Evolutionary conservation across 1,140 invertebrate genomes (phyloP).

Genomic region (Microplitis demolitor): DNA sequence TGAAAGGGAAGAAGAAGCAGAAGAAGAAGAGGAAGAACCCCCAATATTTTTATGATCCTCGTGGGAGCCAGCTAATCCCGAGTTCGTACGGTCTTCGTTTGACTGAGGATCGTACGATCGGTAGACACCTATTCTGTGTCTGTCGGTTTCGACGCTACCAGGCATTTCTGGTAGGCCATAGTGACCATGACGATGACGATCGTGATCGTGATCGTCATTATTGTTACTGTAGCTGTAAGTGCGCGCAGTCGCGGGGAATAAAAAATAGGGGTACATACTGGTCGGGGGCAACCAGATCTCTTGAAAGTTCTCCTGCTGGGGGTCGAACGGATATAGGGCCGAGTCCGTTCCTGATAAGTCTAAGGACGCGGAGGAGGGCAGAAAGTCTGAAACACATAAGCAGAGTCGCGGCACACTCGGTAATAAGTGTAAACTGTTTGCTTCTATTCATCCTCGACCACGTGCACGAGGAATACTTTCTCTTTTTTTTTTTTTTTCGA

Average conservation of each 20-base stretch:
- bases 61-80: constrained; percentile 26
- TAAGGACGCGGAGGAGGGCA: constrained; percentile 60
- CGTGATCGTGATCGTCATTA: constrained; percentile 33
- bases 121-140: constrained; percentile 35
- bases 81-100: constrained; percentile 34
- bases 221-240: constrained; percentile 44
- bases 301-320: constrained; percentile 60
- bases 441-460: background rate
- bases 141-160: constrained; percentile 38
- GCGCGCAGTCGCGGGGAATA: constrained; percentile 60
- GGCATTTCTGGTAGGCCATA: constrained; percentile 47
- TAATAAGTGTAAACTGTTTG: constrained; percentile 28
- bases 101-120: constrained; percentile 42
- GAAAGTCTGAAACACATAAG: constrained; percentile 66
- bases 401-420: constrained; percentile 52
- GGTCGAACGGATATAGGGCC: constrained; percentile 63
- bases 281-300: constrained; percentile 63
- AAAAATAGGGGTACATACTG: constrained; percentile 65
- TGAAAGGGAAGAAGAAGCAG: constrained; percentile 37
- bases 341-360: constrained; percentile 65
- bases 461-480: background rate
- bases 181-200: constrained; percentile 33
- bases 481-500: background rate
- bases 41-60: background rate
- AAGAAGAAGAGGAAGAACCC: constrained; percentile 38